Evolutionary conservation across 2,888 invertebrate genomes (phyloP).

Genomic region (Aleiodes alternator): DNA sequence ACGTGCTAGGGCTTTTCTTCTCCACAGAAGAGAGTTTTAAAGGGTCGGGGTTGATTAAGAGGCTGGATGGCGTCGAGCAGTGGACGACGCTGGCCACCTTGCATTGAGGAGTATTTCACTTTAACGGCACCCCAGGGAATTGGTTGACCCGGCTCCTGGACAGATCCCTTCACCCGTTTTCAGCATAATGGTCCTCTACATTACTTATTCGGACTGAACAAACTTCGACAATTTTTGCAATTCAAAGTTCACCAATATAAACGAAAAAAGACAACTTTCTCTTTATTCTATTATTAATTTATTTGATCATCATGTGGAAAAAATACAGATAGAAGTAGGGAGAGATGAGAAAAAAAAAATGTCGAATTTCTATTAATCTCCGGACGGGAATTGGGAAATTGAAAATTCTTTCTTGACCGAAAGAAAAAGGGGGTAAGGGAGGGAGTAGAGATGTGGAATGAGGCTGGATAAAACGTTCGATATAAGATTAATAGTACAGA

Average conservation of each 20-base stretch:
- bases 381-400: slow-evolving; percentile 61
- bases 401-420: slow-evolving; percentile 67
- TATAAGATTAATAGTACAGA: slow-evolving; percentile 75
- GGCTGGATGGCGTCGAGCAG: slow-evolving; percentile 52
- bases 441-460: slow-evolving; percentile 53
- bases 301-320: not conserved
- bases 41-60: slow-evolving; percentile 49
- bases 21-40: slow-evolving; percentile 34
- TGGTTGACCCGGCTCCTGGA: slow-evolving; percentile 70
- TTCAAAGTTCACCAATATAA: not conserved
- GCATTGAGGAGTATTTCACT: slow-evolving; percentile 76
- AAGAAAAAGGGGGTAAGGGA: slow-evolving; percentile 52
- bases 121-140: slow-evolving; percentile 75
- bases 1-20: slow-evolving; percentile 58
- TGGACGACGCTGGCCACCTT: slow-evolving; percentile 70
- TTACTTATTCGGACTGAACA: slow-evolving; percentile 74
- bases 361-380: slow-evolving; percentile 25
- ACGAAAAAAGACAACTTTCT: not conserved
- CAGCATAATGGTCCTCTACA: slow-evolving; percentile 75
- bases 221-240: slow-evolving; percentile 24
- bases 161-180: slow-evolving; percentile 72
- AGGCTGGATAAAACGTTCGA: slow-evolving; percentile 73
- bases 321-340: not conserved
- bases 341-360: not conserved
- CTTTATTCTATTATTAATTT: not conserved